phyloP scores from a whole-genome alignment of 2,888 invertebrate species.

The Eristalinus aeneus region DNA sequence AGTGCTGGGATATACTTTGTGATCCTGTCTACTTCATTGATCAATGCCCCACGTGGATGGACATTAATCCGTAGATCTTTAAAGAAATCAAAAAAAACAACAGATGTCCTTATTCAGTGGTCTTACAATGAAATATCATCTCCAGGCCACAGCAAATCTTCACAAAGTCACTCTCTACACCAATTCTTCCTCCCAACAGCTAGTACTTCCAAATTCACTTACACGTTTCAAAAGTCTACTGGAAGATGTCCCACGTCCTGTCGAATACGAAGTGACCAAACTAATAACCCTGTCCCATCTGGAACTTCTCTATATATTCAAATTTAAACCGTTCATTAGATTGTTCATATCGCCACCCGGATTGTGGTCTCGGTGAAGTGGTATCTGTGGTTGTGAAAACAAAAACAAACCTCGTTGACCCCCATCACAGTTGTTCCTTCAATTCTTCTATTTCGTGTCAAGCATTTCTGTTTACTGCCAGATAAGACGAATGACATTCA shows the following conservation, averaged over 20 bases:
- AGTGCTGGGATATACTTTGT: too few relatives aligned
- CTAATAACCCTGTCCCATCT: background rate
- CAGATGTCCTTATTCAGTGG: too few relatives aligned
- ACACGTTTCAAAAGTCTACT: background rate
- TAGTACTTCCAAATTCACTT: too few relatives aligned
- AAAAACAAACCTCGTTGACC: background rate
- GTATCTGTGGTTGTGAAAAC: background rate
- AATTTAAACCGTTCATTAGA: background rate
- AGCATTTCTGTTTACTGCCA: background rate
- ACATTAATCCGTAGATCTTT: too few relatives aligned
- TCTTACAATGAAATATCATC: too few relatives aligned
- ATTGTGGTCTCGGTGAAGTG: background rate
- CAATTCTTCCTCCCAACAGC: too few relatives aligned
- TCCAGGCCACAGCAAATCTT: too few relatives aligned
- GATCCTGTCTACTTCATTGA: too few relatives aligned
- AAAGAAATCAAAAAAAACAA: too few relatives aligned
- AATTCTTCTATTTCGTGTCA: background rate
- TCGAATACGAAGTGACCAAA: background rate
- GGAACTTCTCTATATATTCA: background rate
- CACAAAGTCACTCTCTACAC: too few relatives aligned
- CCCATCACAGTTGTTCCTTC: background rate
- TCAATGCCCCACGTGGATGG: too few relatives aligned
- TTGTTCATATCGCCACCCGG: background rate
- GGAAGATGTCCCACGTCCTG: background rate
- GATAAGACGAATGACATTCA: slow-evolving; percentile 31